Percentiles rank a stretch among this genome's conserved stretches.
Evolutionary conservation across 2,113 vertebrate genomes (phyloP).

Genomic region (Pollimyrus isidori): DNA sequence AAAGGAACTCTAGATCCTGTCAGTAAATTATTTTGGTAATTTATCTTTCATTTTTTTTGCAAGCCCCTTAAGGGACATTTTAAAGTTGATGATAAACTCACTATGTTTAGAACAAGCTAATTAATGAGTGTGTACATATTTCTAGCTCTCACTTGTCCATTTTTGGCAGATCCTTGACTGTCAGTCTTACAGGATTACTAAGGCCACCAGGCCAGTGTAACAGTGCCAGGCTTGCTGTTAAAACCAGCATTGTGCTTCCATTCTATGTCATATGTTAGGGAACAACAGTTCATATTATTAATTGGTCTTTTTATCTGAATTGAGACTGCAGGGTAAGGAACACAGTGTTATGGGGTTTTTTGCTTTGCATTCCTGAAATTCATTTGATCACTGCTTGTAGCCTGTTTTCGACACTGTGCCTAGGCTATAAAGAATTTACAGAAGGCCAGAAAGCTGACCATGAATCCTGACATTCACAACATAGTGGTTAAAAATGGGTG

Average conservation of each 20-base stretch:
- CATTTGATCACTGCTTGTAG: background rate
- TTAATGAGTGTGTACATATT: background rate
- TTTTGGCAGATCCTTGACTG: background rate
- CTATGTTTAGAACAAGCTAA: background rate
- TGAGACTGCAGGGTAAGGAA: background rate
- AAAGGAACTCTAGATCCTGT: background rate
- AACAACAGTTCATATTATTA: background rate
- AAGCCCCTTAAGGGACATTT: background rate
- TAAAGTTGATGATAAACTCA: background rate
- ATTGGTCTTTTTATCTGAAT: background rate
- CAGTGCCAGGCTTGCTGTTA: background rate
- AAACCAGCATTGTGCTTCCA: background rate
- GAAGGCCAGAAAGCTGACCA: background rate
- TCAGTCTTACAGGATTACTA: background rate
- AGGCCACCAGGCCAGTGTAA: background rate
- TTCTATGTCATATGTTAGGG: background rate
- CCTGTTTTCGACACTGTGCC: background rate
- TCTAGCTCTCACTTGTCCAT: background rate
- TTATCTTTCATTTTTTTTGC: conserved; percentile 4
- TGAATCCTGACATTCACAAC: background rate
- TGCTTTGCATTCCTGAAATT: background rate
- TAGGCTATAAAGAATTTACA: background rate
- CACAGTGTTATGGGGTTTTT: background rate
- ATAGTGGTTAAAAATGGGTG: background rate
- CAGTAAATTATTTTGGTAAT: background rate